phyloP scores from a whole-genome alignment of 2,888 invertebrate genomes.

The Calameuta filiformis region DNA sequence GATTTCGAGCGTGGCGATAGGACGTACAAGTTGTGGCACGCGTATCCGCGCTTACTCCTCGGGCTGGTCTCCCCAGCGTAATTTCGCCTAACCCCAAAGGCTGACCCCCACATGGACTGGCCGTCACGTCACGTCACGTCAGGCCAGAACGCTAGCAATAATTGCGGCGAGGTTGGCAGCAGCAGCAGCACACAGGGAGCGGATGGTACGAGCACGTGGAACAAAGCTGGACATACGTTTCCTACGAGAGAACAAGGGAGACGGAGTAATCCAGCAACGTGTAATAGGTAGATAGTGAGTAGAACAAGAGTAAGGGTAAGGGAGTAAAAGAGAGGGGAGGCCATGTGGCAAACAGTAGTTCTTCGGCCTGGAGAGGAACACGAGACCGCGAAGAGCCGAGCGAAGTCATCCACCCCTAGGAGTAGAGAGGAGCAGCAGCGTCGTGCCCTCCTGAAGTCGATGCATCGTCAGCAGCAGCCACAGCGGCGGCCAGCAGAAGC shows the following conservation, averaged over 20 bases:
- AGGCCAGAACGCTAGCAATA: slow-evolving; percentile 46
- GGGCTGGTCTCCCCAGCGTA: slow-evolving; percentile 37
- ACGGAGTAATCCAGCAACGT: slow-evolving; percentile 25
- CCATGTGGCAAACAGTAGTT: slow-evolving; percentile 49
- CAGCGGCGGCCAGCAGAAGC: slow-evolving; percentile 13
- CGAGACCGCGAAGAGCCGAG: slow-evolving; percentile 1
- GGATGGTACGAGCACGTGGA: neutral
- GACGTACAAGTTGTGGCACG: slow-evolving; percentile 33
- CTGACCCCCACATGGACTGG: slow-evolving; percentile 39
- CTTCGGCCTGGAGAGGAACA: slow-evolving; percentile 11
- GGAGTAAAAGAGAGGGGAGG: slow-evolving; percentile 26
- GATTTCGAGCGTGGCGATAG: neutral
- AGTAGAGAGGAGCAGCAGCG: neutral
- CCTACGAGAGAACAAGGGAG: neutral
- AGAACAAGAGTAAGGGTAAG: slow-evolving; percentile 2
- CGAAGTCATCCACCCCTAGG: slow-evolving; percentile 45
- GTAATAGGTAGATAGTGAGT: slow-evolving; percentile 10
- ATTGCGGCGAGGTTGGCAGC: slow-evolving; percentile 29
- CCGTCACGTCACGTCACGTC: slow-evolving; percentile 48
- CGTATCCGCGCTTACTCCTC: slow-evolving; percentile 36
- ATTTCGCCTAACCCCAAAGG: slow-evolving; percentile 46
- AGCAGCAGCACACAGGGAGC: neutral
- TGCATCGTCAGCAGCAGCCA: slow-evolving; percentile 27
- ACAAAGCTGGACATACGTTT: neutral
- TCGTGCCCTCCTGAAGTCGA: slow-evolving; percentile 32